These are phyloP conservation scores for Alligator mississippiensis DNA, from an alignment of 2,113 vertebrate genomes.

Conservation along the genomic window DNA sequence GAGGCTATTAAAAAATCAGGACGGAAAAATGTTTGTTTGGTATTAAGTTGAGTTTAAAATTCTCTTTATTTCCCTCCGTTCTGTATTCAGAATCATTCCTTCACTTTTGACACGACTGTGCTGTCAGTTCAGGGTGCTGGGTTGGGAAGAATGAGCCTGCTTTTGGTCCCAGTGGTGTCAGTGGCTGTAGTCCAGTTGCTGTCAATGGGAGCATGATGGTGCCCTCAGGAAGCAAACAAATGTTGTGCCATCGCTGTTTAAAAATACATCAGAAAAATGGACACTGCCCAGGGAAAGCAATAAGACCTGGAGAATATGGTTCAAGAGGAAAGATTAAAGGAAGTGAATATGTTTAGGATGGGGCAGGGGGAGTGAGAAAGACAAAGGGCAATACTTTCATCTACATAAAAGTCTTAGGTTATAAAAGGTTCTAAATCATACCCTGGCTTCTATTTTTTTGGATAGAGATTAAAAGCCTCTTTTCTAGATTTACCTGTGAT, in stretches of 20 bases:
- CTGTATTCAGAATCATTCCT: background rate
- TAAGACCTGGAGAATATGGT: background rate
- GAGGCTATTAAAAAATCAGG: background rate
- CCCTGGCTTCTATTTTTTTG: accelerated
- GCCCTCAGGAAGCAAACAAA: background rate
- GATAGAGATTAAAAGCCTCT: background rate
- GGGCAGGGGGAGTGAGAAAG: background rate
- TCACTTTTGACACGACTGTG: background rate
- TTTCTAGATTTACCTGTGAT: background rate
- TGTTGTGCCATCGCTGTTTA: background rate
- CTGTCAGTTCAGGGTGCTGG: background rate
- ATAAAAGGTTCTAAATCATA: background rate
- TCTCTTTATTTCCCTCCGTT: background rate
- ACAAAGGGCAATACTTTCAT: background rate
- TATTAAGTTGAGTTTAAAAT: background rate
- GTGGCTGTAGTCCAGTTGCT: accelerated
- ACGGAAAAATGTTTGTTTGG: background rate
- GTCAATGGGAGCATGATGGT: background rate
- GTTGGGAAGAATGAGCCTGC: background rate
- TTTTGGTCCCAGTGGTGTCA: background rate
- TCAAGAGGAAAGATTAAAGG: background rate
- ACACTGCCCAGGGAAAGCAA: background rate
- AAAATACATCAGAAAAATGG: background rate
- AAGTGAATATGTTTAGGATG: background rate
- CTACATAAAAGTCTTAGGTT: background rate